Evolutionary conservation across 1,140 invertebrate species (phyloP), one percentile per base, ranked within the genome.

Genomic region (Riptortus pedestris): DNA sequence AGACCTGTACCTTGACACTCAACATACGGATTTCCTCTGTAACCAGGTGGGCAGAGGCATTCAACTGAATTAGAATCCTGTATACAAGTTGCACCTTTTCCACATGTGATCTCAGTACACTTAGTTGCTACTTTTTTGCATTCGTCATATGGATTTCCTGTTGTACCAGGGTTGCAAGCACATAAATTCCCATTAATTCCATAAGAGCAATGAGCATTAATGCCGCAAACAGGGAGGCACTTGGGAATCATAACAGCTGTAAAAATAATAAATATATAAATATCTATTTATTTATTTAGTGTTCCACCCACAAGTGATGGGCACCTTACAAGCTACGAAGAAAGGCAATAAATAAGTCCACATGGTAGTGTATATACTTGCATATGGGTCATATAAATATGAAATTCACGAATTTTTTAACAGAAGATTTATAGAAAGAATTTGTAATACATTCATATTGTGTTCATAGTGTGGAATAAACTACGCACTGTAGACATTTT

Each of bases 191-290:
- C 79, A 60, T 52, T 47, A 1, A 26, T 28, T 29, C 62, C 62
- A 70, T 95, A 95, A 70, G 90, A 84, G 72, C 91, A 95, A 71
- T 95, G 91, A 12, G 90, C 87, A 74, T 91, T 90, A 24, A 79
- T 70, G 0, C 86, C 89, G 73, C 91, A 95, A 22, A 65, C 70
- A n/a, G 91, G 91, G 33, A 80, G 76, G 74, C 92, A 95, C 24
- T 78, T 75, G 22, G 91, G 90, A 69, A 85, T 83, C 47, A 81
- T 77, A 67, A 90, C 80, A 11, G 90, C 86, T 90, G 73, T 27
- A 79, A 81, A 73, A 67, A 67, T 64, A 55, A 55, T 24, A 55
- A 7, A 27, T 55, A 55, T 27, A 11, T 45, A 59, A 28, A 65
- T 28, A 60, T 31, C 18, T 59, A 64, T 51, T 27, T 48, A 27